Base-by-base conservation (phyloP, 2,113 vertebrate species). In the Apeltes quadracus region DNA sequence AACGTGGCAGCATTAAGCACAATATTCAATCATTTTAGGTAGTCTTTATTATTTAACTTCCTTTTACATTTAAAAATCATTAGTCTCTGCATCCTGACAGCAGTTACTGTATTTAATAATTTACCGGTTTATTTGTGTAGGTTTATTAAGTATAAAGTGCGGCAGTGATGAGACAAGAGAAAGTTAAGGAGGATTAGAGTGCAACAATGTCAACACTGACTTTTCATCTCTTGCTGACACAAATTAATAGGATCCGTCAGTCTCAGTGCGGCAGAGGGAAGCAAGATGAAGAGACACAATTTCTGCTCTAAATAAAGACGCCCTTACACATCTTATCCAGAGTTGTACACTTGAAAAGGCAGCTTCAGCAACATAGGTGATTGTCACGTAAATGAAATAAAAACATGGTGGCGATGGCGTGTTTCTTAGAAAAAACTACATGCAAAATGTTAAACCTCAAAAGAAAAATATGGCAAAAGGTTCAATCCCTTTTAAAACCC, bases 131-230 rank as follows among this genome's bases (percentile, higher is more conserved):
- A 27, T 61, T 64, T 50, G 27, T 51, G 61, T 11, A 62, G 61
- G 20, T 62, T 55, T 36, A 5, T 46, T 23, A 41, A 51, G 62
- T 83, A 83, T 91, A 92, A 92, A 92, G 91, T 91, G 91, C 91
- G 69, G 79, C 87, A 91, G 91, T 91, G 89, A 82, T 72, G 68
- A 76, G 63, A 76, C 57, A 87, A 82, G 75, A 84, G 84, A 4
- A 11, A 59, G 75, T 67, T 75, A 14, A 73, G 55, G 22, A 82
- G 70, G 61, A 54, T 76, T 22, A 75, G 58, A 79, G 87, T 79
- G 79, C 84, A 85, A 76, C 23, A 77, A 68, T 51, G 18, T 79
- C 38, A 48, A 46, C 43, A 32, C 36, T 22, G 58, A 15, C 61
- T 81, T 72, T 36, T 51, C 16, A 41, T 43, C 39, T 76, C 22